phyloP scores from a whole-genome alignment of 1,140 invertebrate genomes.

The Eriosoma lanigerum region DNA sequence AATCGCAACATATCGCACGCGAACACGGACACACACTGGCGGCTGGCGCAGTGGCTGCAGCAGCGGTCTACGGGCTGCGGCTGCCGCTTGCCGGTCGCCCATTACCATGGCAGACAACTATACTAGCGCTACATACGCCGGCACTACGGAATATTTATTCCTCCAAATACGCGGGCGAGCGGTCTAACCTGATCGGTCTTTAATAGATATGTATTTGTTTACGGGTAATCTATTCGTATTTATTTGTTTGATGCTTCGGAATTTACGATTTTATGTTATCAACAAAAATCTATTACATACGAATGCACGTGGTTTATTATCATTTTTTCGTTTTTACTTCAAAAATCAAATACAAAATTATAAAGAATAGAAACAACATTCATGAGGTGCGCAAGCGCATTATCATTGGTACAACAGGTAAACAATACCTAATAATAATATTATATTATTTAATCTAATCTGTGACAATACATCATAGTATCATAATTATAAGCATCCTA shows the following conservation, averaged over 20 bases:
- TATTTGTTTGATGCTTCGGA: no score
- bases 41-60: neutral
- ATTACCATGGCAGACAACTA: neutral
- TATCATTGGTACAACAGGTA: constrained; percentile 5
- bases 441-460: no score
- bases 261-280: no score
- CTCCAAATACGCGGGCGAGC: neutral
- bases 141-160: neutral
- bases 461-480: no score
- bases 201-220: no score
- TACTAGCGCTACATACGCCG: constrained; percentile 38
- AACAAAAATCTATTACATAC: neutral
- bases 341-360: no score
- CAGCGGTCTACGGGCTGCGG: constrained; percentile 9
- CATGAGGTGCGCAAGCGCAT: neutral
- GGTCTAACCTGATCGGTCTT: neutral
- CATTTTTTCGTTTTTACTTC: no score
- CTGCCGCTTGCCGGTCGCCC: constrained; percentile 22
- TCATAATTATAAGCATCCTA: no score
- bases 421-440: no score
- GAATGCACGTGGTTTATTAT: no score
- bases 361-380: no score
- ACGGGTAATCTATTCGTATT: no score
- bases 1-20: constrained; percentile 27
- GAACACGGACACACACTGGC: constrained; percentile 45